These are phyloP conservation scores for Stigmatopora argus DNA, from an alignment of 2,113 vertebrate genomes.

Conservation along the genomic window DNA sequence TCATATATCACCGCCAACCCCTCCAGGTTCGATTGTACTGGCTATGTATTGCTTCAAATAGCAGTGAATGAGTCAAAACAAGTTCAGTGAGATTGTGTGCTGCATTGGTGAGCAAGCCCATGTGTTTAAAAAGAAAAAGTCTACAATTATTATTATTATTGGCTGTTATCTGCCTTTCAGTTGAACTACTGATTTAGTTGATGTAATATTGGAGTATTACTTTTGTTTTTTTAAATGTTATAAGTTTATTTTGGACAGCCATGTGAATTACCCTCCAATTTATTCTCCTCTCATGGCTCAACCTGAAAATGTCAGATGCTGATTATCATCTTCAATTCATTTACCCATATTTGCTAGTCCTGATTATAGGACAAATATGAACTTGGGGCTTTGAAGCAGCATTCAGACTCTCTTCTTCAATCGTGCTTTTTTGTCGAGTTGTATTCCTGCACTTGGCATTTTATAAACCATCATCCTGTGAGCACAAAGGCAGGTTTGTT, in stretches of 20 bases:
- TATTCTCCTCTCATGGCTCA: neutral
- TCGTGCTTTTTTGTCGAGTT: constrained; percentile 13
- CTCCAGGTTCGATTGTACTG: too few species aligned
- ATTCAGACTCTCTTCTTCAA: constrained; percentile 16
- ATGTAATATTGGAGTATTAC: too few species aligned
- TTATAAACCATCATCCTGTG: constrained; percentile 37
- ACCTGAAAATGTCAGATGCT: neutral
- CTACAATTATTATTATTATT: too few species aligned
- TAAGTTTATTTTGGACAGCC: constrained; percentile 1
- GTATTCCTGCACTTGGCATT: constrained; percentile 26
- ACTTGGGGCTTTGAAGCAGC: neutral
- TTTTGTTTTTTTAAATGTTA: neutral
- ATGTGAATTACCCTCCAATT: constrained; percentile 6
- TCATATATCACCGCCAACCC: too few species aligned
- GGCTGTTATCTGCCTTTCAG: too few species aligned
- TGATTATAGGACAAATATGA: neutral
- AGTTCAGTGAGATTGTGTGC: too few species aligned
- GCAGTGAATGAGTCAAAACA: too few species aligned
- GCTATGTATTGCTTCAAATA: too few species aligned
- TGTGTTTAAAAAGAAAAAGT: too few species aligned
- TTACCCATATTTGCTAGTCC: neutral
- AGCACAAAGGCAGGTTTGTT: constrained; percentile 72
- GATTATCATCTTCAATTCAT: neutral
- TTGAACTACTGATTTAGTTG: too few species aligned
- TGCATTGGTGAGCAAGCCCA: too few species aligned